Base-by-base conservation (phyloP, 2,888 invertebrate species). In the Pteria penguin region DNA sequence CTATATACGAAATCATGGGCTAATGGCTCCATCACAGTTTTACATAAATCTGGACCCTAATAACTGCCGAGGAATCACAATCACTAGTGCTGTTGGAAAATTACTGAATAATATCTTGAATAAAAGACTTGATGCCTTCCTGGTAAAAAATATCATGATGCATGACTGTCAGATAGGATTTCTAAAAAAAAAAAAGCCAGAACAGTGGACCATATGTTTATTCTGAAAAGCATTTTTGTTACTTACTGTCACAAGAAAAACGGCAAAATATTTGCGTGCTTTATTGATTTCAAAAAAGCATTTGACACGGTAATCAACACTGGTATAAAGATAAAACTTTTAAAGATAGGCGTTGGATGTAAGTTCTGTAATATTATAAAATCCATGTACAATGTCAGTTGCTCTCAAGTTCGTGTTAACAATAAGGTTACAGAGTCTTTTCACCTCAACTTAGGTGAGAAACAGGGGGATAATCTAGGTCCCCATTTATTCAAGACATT, bases 131-230 rank as follows among this genome's bases (percentile, higher is more conserved):
- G 66, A 54, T 32, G 61, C 29, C 2, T 75, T 71, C 33, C 26
- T 76, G 14, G 18, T 33, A 4, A 57, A 60, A 5, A 65, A 76
- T 31, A 45, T 62, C 11, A 54, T 76, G 1, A 67, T 71, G 14
- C 8, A 61, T 62, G 54, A 71, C 26, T 60, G 55, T 57, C 75
- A 76, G 29, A 71, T 71, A 33, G 75, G 75, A 14, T 76, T 76
- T 33, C 52, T 54, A 33, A 26, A 67, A 72, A n/a, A n/a, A n/a
- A n/a, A n/a, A 71, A 66, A 55, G 29, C 67, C 4, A 58, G 71
- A 24, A 76, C 75, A 1, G 54, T 67, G 14, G 75, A 76, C 14
- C 71, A 76, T 4, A 70, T 71, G 24, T 68, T 68, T 68, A 31
- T 68, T 32, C 22, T 32, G 1, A 54, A 26, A 54, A 45, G 24